Evolutionary conservation across 2,888 invertebrate species (phyloP), one percentile per base, ranked within the genome.

Genomic region (Lymantria dispar): DNA sequence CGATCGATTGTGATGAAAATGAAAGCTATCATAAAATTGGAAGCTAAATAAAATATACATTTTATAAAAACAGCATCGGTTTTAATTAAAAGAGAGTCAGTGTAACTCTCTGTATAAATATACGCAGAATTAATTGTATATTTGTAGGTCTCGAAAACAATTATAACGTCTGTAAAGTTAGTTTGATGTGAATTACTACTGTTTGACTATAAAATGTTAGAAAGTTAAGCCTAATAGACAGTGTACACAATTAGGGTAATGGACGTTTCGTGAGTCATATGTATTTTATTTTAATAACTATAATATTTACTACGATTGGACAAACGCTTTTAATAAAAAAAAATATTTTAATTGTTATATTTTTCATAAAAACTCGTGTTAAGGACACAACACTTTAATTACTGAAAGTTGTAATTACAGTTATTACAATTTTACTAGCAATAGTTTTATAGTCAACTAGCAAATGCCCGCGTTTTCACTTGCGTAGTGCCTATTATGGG

Each of bases 201-300:
- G 54, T 65, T 52, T 45, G 45, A 40, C 43, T 54, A 50, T 53
- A 56, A 49, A 56, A 63, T 56, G 48, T 63, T 58, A 56, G 51
- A 58, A 48, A 56, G 52, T 60, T 66, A 49, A 62, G 56, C 61
- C 40, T 56, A 68, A 64, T 54, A 45, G 50, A 50, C 49, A 58
- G 53, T 44, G 47, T 60, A 48, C 54, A 64, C 51, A 56, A 64
- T 67, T 54, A 54, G 46, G 30, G n/a, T 53, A 60, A 60, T 64
- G 58, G 46, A 50, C 42, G 22, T 14, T 45, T 46, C 49, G 45
- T 58, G 39, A 48, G 39, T 42, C 39, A 45, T 40, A 45, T 47
- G 41, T 31, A 12, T 45, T 50, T 52, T 48, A 49, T 43, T 45
- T 37, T 45, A 48, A 48, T 49, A 43, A 43, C 15, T 7, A 45